Evolutionary conservation across 2,888 invertebrate genomes (phyloP), one percentile per base, ranked within the genome.

Genomic region (Lathronympha strigana): DNA sequence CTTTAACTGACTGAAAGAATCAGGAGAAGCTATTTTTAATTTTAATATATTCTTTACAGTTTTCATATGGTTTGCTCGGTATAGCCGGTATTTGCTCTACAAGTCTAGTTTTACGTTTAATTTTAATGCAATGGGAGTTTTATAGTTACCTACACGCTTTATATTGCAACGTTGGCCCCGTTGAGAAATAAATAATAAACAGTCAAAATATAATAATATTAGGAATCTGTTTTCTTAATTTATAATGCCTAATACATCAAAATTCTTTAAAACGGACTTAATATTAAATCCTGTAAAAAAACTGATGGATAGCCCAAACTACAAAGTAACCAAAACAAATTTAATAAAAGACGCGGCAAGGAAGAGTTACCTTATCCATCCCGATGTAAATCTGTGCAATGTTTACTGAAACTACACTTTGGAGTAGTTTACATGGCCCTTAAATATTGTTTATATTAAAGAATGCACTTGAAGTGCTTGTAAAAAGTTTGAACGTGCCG

Each of bases 301-400:
- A 25, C 31, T 49, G 54, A 33, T 23, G 13, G 45, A 54, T 51
- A 31, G 50, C n/a, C 17, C 33, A 25, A 51, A 45, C 43, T 60
- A 47, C 53, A 21, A 60, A 60, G 60, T 60, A 53, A 66, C 31
- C 17, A 60, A 38, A 58, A 60, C 36, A 53, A 53, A 60, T 60
- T 64, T 64, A 60, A 60, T 66, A 61, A 60, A 57, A 60, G 55
- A 49, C 21, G 63, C 57, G 8, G 17, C 17, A 23, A 33, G 21
- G 11, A 23, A 36, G 19, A 9, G 15, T 49, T 31, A 61, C 50
- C 61, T 19, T 50, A 43, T 45, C 43, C 40, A 54, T 54, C 43
- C 33, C 69, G 71, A 71, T 71, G 73, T 78, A 76, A 80, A 78
- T 75, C 62, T 64, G 70, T 68, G 73, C 76, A 75, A 76, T 76